Percentiles rank a stretch among this genome's conserved stretches.
Conservation (phyloP, 53 echinoderm and acorn worm species). For the Echinometra lucunter region DNA sequence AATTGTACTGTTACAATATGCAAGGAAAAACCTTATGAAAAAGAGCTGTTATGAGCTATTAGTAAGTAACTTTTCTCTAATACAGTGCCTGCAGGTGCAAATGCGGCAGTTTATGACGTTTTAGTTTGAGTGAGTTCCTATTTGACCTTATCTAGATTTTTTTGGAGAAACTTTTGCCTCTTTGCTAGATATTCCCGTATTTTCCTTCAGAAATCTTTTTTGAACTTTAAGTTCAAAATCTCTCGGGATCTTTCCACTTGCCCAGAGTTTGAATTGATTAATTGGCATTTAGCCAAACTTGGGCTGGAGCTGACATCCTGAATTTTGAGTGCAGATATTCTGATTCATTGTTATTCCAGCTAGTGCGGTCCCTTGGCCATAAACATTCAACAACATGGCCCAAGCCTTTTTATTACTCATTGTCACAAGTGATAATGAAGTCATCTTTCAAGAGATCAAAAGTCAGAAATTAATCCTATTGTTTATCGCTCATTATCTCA, state of each 20-base stretch:
- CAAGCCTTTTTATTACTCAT: background rate
- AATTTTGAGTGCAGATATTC: background rate
- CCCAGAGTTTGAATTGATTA: background rate
- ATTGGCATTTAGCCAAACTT: constrained; percentile 10
- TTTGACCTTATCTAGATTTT: background rate
- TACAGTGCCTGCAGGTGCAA: no score
- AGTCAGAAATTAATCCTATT: background rate
- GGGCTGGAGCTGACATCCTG: background rate
- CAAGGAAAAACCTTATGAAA: no score
- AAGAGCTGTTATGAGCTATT: no score
- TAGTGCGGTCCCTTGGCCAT: background rate
- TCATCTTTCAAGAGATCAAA: constrained; percentile 24
- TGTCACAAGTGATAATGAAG: constrained; percentile 17
- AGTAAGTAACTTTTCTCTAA: no score
- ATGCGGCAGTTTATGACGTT: background rate
- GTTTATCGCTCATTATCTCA: constrained; percentile 17
- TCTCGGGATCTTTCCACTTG: background rate
- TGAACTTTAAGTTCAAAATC: background rate
- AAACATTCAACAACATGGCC: constrained; percentile 17
- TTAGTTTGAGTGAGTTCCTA: background rate
- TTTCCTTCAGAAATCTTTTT: background rate
- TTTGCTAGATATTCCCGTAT: no score
- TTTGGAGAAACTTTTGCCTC: background rate
- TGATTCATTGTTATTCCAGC: constrained; percentile 28
- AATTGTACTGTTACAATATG: no score